Base-by-base conservation (phyloP, 2,888 invertebrate species). In the Hipparchia sbordonii region DNA sequence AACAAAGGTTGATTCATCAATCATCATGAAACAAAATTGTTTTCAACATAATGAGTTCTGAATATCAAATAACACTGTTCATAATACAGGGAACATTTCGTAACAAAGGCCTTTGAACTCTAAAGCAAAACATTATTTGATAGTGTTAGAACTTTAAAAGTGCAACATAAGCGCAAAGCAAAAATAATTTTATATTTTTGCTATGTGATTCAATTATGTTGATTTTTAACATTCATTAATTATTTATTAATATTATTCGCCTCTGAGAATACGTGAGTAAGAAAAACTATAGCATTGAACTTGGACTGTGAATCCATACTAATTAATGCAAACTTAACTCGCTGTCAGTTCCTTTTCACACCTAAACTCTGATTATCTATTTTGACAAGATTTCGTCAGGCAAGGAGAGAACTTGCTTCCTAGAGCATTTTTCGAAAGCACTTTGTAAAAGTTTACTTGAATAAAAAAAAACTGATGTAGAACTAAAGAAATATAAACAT, bases 11-110 rank as follows among this genome's bases (percentile, higher is more conserved):
- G 60, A 61, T 45, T 61, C 60, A 45, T 61, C 39, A n/a, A 45
- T 61, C 45, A 45, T 61, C 39, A n/a, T 45, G 12, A 12, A 61
- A 6, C 12, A 39, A 61, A 61, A 61, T 61, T 5, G 45, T 61
- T 61, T 61, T 12, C 60, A 61, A 45, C 60, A 61, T 39, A 59
- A 33, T 59, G 33, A 33, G n/a, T 61, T 61, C n/a, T 45, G 12
- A 61, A 61, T 61, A 61, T 61, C 45, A 61, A 45, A 45, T 61
- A 12, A 46, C 61, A 61, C 10, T 61, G 61, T 61, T 46, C n/a
- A 46, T 61, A 13, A 46, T 45, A 61, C 12, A 12, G 12, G 6
- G 10, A 12, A 60, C 10, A 60, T 60, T 60, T 6, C 12, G 60
- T 60, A 39, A 59, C 10, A 59, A 0, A 12, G 5, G 60, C 33